Evolutionary conservation across 2,113 vertebrate genomes (phyloP).

Genomic region (Lasiurus borealis): DNA sequence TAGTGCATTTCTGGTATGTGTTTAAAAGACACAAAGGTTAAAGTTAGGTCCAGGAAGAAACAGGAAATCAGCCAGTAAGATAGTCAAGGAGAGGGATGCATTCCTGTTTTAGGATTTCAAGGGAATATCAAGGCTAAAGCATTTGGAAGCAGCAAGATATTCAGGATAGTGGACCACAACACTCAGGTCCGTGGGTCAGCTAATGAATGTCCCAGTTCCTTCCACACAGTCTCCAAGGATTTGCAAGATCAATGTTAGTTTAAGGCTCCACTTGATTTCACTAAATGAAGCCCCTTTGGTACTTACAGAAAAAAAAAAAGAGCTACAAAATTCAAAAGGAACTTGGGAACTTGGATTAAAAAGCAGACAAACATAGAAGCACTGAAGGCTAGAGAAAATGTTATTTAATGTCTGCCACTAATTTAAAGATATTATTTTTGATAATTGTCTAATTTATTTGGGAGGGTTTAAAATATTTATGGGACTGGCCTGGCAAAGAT

Average conservation of each 20-base stretch:
- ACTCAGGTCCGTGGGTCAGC: neutral
- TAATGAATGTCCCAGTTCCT: neutral
- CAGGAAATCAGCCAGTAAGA: neutral
- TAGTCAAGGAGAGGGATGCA: neutral
- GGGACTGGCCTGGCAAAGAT: slow-evolving; percentile 51
- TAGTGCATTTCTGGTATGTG: neutral
- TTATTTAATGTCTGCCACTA: neutral
- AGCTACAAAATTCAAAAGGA: slow-evolving; percentile 32
- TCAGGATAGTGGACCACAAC: neutral
- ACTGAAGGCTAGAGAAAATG: neutral
- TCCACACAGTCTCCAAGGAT: fast-evolving
- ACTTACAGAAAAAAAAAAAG: neutral
- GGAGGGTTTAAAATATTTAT: slow-evolving; percentile 64
- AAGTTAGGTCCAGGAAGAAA: neutral
- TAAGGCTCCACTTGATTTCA: neutral
- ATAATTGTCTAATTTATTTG: neutral
- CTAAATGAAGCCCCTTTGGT: neutral
- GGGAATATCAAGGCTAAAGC: neutral
- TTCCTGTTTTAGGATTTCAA: neutral
- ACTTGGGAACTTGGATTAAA: neutral
- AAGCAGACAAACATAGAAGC: neutral
- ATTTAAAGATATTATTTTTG: neutral
- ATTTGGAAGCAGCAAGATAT: neutral
- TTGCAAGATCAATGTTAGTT: neutral
- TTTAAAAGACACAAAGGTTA: neutral